Conservation (phyloP, 1,140 invertebrate species). For the Charaxes varanes region DNA sequence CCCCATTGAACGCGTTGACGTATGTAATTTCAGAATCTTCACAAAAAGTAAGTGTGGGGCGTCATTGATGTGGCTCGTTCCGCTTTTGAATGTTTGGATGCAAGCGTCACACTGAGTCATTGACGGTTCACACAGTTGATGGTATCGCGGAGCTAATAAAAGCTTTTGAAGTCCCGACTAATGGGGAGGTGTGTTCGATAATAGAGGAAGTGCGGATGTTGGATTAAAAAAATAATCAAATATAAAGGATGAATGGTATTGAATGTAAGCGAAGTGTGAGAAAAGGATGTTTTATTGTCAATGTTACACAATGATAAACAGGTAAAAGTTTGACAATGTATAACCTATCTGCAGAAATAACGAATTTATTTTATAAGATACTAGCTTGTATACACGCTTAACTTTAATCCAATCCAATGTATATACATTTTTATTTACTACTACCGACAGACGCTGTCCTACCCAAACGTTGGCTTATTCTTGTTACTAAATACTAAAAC, state of each 20-base stretch:
- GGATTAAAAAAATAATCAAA: constrained; percentile 1
- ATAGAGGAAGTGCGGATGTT: constrained; percentile 9
- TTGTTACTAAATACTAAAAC: too few relatives aligned
- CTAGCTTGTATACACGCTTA: too few relatives aligned
- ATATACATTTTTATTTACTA: too few relatives aligned
- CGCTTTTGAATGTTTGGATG: background rate
- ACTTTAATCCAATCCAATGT: too few relatives aligned
- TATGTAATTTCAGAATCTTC: constrained; percentile 45
- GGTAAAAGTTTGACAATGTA: too few relatives aligned
- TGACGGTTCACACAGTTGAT: background rate
- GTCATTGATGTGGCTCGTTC: constrained; percentile 10
- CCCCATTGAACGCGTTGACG: constrained; percentile 46
- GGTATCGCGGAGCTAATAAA: constrained; percentile 2
- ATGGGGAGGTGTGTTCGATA: constrained; percentile 6
- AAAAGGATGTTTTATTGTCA: background rate
- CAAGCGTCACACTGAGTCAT: background rate
- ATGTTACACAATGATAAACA: constrained; percentile 14
- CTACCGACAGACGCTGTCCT: too few relatives aligned
- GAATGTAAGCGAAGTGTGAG: background rate
- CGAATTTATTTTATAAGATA: too few relatives aligned
- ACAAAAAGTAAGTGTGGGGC: constrained; percentile 32
- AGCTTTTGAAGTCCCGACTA: constrained; percentile 3
- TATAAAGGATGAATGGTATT: constrained; percentile 5
- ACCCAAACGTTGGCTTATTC: too few relatives aligned
- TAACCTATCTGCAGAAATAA: too few relatives aligned